Percentiles rank a stretch among this genome's conserved stretches.
phyloP scores from a whole-genome alignment of 2,113 vertebrate species.

The Corythaeola cristata region DNA sequence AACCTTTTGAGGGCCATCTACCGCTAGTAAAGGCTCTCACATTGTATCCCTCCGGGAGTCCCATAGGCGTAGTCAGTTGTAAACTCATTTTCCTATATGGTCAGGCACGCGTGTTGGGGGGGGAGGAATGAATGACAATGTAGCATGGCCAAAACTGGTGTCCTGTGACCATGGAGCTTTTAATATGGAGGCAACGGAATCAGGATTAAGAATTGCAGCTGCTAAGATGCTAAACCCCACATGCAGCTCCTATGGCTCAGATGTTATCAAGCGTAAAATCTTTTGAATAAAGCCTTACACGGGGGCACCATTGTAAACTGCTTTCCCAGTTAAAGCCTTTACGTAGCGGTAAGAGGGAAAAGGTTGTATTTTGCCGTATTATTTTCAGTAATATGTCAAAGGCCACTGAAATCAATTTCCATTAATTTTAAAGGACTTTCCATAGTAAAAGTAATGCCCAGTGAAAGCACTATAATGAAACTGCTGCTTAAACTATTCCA shows the following conservation, averaged over 20 bases:
- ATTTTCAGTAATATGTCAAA: conserved; percentile 72
- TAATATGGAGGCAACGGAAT: conserved; percentile 73
- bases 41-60: conserved; percentile 3
- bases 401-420: conserved; percentile 71
- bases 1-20: conserved; percentile 40
- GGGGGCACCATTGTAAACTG: conserved; percentile 66
- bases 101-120: conserved; percentile 9
- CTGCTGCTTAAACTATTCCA: conserved; percentile 39
- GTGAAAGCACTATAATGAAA: conserved; percentile 57
- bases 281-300: conserved; percentile 70
- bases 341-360: conserved; percentile 40
- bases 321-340: conserved; percentile 70
- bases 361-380: conserved; percentile 64
- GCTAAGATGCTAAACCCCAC: conserved; percentile 71
- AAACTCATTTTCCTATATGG: conserved; percentile 47
- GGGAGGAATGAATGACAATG: conserved; percentile 60
- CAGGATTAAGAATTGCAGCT: conserved; percentile 73
- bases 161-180: conserved; percentile 65
- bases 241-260: conserved; percentile 57
- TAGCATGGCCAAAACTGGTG: conserved; percentile 22
- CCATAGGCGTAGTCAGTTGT: not conserved
- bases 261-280: conserved; percentile 70
- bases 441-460: conserved; percentile 66
- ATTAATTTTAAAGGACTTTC: conserved; percentile 70
- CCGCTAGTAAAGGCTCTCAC: not conserved